phyloP scores from a whole-genome alignment of 1,140 invertebrate species.

The Hyles vespertilio region DNA sequence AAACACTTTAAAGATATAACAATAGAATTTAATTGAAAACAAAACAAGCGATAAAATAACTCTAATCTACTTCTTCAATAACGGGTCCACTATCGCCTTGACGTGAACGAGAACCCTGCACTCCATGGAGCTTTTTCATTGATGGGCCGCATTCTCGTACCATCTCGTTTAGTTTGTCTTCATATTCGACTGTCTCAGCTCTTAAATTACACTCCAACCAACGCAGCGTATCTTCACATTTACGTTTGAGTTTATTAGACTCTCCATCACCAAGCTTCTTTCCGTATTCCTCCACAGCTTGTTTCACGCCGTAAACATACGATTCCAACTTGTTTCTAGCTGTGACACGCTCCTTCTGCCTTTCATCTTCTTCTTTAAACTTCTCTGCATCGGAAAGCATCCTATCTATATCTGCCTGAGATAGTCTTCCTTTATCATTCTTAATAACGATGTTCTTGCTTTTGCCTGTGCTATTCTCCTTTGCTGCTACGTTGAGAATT shows the following conservation, averaged over 20 bases:
- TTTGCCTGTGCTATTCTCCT: conserved; percentile 81
- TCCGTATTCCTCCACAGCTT: conserved; percentile 64
- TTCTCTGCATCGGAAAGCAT: conserved; percentile 90
- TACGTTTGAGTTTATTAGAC: conserved; percentile 76
- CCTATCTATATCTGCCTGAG: conserved; percentile 92
- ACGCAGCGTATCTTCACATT: conserved; percentile 73
- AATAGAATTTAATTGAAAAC: conserved; percentile 8
- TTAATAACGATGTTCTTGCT: conserved; percentile 91
- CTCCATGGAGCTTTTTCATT: conserved; percentile 83
- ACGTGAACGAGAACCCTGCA: conserved; percentile 10
- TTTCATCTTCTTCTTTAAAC: conserved; percentile 82
- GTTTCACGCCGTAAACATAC: conserved; percentile 88
- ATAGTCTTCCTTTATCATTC: conserved; percentile 94
- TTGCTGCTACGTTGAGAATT: conserved; percentile 82
- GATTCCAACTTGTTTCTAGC: conserved; percentile 87
- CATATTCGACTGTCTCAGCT: conserved; percentile 89
- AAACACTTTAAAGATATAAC: not conserved
- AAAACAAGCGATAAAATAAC: conserved; percentile 15
- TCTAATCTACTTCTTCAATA: conserved; percentile 50
- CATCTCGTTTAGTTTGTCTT: conserved; percentile 84
- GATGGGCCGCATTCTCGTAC: conserved; percentile 81
- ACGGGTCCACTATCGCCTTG: conserved; percentile 33
- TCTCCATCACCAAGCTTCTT: conserved; percentile 77
- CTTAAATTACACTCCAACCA: conserved; percentile 81
- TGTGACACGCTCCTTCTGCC: conserved; percentile 80